These are phyloP conservation scores for Zosterops japonicus DNA, from an alignment of 2,113 vertebrate genomes.

Conservation along the genomic window DNA sequence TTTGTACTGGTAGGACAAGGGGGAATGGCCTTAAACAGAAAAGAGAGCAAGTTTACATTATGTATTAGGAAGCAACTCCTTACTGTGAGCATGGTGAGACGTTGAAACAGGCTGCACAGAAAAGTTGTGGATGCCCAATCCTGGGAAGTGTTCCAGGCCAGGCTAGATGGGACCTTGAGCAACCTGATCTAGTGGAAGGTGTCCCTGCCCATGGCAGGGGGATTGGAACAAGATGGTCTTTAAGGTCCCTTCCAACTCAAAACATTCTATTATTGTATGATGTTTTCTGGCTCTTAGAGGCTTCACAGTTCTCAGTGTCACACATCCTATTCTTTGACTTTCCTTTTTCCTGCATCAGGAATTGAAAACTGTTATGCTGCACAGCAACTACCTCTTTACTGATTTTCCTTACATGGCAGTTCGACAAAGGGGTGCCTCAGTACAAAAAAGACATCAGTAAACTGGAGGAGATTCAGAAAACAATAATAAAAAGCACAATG, in stretches of 20 bases:
- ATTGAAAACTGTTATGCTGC: neutral
- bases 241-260: neutral
- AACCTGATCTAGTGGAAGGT: neutral
- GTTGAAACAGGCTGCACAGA: neutral
- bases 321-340: neutral
- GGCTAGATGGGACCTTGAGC: neutral
- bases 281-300: neutral
- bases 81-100: neutral
- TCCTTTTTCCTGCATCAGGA: neutral
- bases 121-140: neutral
- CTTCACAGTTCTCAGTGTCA: accelerated
- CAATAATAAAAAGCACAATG: neutral
- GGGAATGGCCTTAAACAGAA: neutral
- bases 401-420: neutral
- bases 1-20: neutral
- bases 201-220: neutral
- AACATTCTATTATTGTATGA: neutral
- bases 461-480: neutral
- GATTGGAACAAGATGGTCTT: neutral
- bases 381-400: neutral
- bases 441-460: neutral
- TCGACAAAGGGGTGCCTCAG: neutral
- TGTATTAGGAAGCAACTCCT: neutral
- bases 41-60: neutral
- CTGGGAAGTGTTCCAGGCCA: accelerated